Base-by-base conservation (phyloP, 2,888 invertebrate genomes). In the Stenurella melanura region DNA sequence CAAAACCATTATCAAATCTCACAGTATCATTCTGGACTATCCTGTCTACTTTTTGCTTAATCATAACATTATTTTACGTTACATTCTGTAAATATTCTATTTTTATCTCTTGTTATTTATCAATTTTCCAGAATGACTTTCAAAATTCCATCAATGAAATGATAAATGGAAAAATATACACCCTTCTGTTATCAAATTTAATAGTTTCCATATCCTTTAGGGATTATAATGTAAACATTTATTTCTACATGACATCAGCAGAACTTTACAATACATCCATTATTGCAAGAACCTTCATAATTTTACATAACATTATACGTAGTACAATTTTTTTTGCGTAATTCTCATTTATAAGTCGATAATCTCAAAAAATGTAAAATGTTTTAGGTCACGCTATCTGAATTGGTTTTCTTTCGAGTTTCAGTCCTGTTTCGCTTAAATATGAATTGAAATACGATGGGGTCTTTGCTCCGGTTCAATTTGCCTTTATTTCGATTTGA, bases 401-500 rank as follows among this genome's bases (percentile, higher is more conserved):
- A 58, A 54, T 58, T 34, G 56, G 38, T 38, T 57, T 58, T 58
- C 58, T 61, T 71, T 58, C 57, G 34, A 38, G 34, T 17, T 63
- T 17, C 34, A 63, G 34, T 38, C 63, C 9, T 42, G 21, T 21
- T 50, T 71, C 71, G 26, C 9, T 50, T 21, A 71, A 71, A 61
- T 21, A 17, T 58, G 42, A 71, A 50, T 50, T 42, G 50, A 71
- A 71, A 50, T 61, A 50, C 9, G 30, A 34, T 61, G 71, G 61
- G 74, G 69, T 64, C 67, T 17, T 68, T 77, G 75, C 76, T 54
- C 75, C 70, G 69, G 57, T 80, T 74, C 76, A 80, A 80, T 78
- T 79, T 75, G 50, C 77, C 69, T 75, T 66, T 75, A 77, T 57
- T 76, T 73, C 61, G 74, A 72, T 69, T 73, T 74, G 76, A 76